Evolutionary conservation across 2,888 invertebrate genomes (phyloP).

Genomic region (Cerastis rubricosa): DNA sequence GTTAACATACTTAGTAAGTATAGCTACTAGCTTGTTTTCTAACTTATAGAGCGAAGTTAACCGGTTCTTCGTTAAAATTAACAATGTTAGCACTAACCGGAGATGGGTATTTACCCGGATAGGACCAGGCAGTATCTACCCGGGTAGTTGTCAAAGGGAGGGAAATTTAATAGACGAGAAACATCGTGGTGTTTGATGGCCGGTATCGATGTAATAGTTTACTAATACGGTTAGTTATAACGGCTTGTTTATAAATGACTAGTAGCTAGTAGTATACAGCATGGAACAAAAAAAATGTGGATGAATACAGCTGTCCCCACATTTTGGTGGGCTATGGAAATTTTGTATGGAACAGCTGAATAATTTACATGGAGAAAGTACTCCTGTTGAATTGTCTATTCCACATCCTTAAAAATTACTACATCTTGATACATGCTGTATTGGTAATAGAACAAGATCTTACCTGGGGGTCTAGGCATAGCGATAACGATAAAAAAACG

Average conservation of each 20-base stretch:
- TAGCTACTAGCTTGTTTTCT: conserved; percentile 9
- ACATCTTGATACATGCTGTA: no score
- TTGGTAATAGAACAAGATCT: no score
- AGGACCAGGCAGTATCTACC: conserved; percentile 1
- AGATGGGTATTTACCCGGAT: neutral
- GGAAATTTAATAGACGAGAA: conserved; percentile 14
- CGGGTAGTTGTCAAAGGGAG: conserved; percentile 32
- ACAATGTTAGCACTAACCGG: conserved; percentile 21
- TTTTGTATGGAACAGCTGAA: no score
- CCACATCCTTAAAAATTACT: no score
- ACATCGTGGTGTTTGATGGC: conserved; percentile 15
- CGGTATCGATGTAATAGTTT: neutral
- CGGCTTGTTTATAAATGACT: neutral
- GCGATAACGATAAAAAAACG: no score
- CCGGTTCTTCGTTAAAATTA: conserved; percentile 17
- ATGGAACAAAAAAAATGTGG: no score
- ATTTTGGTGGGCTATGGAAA: no score
- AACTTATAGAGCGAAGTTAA: conserved; percentile 37
- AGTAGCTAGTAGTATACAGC: neutral
- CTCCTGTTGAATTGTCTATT: no score
- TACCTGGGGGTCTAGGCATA: no score
- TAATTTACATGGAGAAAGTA: no score
- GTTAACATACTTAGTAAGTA: neutral
- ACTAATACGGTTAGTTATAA: conserved; percentile 21
- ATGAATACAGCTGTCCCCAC: no score